Evolutionary conservation across 2,113 vertebrate species (phyloP), one percentile per base, ranked within the genome.

Genomic region (Electrona antarctica): DNA sequence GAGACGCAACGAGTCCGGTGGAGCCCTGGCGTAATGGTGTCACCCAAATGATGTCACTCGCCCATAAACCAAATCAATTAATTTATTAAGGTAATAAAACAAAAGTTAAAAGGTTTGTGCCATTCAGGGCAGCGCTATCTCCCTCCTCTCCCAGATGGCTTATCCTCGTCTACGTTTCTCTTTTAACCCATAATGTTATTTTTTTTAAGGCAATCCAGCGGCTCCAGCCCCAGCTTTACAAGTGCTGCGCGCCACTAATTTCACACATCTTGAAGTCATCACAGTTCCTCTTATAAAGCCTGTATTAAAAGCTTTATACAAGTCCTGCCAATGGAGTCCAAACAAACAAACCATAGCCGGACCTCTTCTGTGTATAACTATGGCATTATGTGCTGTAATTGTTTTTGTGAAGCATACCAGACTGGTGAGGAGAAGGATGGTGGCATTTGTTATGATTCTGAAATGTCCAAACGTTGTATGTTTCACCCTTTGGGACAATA

Each of bases 181-280:
- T 14, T 77, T 56, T 6, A 51, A 59, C 56, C 60, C 50, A 14
- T 64, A 64, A 77, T 73, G 33, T 41, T 41, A 65, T 76, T 84
- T 80, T 73, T 54, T 67, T 79, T 71, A 74, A 76, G 45, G 62
- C 21, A 7, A 2, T 48, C 52, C 29, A 54, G 45, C 7, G 29
- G 13, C 46, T 48, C 52, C 29, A 54, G 45, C 7, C 41, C 14
- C 46, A 55, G 28, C 21, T 77, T 83, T 69, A 76, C 28, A 67
- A 79, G 72, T 71, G 49, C 62, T 47, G 54, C 11, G 7, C 63
- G 57, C 69, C 63, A 74, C 77, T 83, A 73, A 76, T 78, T 83
- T 66, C 74, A 51, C 29, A 74, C 81, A 85, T 82, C 57, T 77
- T 85, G 69, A 86, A 80, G 64, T 82, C 60, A 74, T 90, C 60